Evolutionary conservation across 2,113 vertebrate genomes (phyloP).

Genomic region (Colaptes auratus): DNA sequence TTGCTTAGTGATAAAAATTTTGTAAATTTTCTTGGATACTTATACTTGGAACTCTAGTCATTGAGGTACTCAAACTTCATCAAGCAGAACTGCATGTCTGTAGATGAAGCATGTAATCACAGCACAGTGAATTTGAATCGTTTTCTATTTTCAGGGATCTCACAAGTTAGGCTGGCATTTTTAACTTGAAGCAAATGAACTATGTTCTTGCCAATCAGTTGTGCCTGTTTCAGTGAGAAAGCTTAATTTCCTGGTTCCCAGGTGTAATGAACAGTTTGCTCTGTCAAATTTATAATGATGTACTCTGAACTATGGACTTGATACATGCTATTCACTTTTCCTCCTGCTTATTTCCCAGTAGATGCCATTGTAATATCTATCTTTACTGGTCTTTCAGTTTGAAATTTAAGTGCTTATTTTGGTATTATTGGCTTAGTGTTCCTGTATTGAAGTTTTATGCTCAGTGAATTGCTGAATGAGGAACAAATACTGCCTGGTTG

Average conservation of each 20-base stretch:
- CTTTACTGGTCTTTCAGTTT: background rate
- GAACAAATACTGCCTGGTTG: background rate
- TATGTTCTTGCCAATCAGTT: background rate
- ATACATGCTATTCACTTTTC: background rate
- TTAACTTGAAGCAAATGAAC: background rate
- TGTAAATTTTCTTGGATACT: background rate
- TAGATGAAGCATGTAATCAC: background rate
- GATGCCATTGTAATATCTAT: background rate
- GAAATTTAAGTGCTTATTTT: background rate
- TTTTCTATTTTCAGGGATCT: background rate
- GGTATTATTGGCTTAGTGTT: background rate
- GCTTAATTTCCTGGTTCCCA: background rate
- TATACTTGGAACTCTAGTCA: background rate
- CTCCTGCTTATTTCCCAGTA: slow-evolving; percentile 6
- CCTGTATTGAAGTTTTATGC: background rate
- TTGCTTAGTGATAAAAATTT: background rate
- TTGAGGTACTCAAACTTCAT: background rate
- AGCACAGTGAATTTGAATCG: background rate
- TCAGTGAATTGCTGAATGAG: background rate
- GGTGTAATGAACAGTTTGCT: background rate
- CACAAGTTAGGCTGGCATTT: background rate
- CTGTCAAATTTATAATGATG: background rate
- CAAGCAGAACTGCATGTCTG: background rate
- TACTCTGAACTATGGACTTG: background rate
- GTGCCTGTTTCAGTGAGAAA: background rate